These are phyloP conservation scores for Sebastes kiyomatsui DNA, from an alignment of 2,797 vertebrate genomes.

Conservation along the genomic window DNA sequence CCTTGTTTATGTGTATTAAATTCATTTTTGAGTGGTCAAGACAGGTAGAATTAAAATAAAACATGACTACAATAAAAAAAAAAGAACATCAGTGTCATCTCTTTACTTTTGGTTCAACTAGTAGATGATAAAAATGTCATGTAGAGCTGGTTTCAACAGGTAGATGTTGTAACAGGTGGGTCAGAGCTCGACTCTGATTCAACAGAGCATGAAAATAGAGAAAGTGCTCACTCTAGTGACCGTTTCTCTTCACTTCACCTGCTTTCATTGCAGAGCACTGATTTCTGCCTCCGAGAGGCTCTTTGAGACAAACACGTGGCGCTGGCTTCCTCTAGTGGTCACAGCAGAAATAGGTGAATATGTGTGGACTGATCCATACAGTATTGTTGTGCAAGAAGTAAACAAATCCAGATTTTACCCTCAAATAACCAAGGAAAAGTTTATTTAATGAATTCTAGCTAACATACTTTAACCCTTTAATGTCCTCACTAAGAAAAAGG, in stretches of 20 bases:
- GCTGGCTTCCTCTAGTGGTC: constrained; percentile 61
- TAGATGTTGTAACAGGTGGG: constrained; percentile 52
- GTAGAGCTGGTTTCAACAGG: constrained; percentile 37
- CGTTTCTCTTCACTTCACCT: neutral
- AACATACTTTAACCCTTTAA: too few relatives aligned
- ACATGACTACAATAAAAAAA: neutral
- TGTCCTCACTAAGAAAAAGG: too few relatives aligned
- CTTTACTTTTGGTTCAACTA: neutral
- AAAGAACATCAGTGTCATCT: neutral
- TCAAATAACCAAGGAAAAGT: neutral
- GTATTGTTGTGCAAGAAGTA: neutral
- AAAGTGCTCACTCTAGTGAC: constrained; percentile 56
- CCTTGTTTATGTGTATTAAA: neutral
- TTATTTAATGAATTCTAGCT: neutral
- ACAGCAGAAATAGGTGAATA: neutral
- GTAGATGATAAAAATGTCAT: neutral
- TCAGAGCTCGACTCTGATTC: neutral
- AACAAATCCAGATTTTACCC: neutral
- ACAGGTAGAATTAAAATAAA: neutral
- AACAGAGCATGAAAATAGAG: neutral
- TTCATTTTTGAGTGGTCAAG: neutral
- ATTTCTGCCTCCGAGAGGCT: neutral
- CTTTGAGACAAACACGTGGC: neutral
- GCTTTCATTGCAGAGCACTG: neutral
- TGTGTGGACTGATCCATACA: neutral